Percentiles rank a stretch among this genome's conserved stretches.
phyloP scores from a whole-genome alignment of 2,888 invertebrate genomes.

The Pteria penguin region DNA sequence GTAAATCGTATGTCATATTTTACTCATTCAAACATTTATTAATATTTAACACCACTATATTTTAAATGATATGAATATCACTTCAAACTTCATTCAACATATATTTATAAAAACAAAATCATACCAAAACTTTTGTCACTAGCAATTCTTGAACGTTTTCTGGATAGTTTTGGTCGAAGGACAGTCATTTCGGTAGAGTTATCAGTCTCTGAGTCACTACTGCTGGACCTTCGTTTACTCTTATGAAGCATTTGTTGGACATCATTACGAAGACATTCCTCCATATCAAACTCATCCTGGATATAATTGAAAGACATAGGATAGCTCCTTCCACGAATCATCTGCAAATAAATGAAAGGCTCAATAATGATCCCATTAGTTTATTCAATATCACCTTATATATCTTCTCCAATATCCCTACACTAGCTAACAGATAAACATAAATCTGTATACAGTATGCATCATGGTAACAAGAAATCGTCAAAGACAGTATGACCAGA shows the following conservation, averaged over 20 bases:
- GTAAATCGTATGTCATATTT: too few species aligned
- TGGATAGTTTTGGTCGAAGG: constrained; percentile 69
- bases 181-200: constrained; percentile 79
- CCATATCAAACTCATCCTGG: constrained; percentile 69
- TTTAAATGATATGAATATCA: too few species aligned
- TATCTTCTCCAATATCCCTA: too few species aligned
- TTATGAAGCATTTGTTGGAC: constrained; percentile 72
- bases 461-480: too few species aligned
- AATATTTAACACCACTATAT: too few species aligned
- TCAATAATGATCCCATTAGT: too few species aligned
- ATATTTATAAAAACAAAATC: neutral
- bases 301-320: constrained; percentile 76
- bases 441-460: too few species aligned
- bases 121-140: constrained; percentile 77
- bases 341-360: neutral
- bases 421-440: too few species aligned
- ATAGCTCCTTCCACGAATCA: constrained; percentile 69
- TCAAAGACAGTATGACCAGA: too few species aligned
- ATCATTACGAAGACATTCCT: constrained; percentile 76
- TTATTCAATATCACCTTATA: too few species aligned
- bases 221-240: constrained; percentile 71
- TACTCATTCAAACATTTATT: neutral
- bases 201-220: constrained; percentile 78
- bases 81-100: too few species aligned
- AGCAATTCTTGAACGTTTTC: constrained; percentile 65